Base-by-base conservation (phyloP, 2,888 invertebrate genomes). In the Drosophila anomalata region DNA sequence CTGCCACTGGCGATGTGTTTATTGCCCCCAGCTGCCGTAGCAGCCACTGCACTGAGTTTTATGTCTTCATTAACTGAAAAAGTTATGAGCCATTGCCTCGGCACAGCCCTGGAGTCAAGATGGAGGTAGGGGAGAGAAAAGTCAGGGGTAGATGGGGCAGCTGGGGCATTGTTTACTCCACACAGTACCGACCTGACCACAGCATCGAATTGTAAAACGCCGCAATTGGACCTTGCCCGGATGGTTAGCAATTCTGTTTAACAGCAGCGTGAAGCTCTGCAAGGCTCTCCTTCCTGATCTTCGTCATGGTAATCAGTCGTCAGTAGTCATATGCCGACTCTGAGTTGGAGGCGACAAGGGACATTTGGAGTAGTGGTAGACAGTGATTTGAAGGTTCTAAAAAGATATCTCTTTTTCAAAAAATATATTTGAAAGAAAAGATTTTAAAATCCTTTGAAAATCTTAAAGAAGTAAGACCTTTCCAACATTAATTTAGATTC, bases 61-160 rank as follows among this genome's bases (percentile, higher is more conserved):
- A 89, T 89, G 89, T 89, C 89, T 89, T 89, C 89, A 89, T 89
- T 89, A 89, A 85, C 78, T 78, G 76, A 87, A 86, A 70, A 87
- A 89, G 89, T 89, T 89, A 89, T 87, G 84, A 77, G 79, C 79
- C 79, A 76, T 77, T 60, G 57, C 67, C 39, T 22, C 39, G 51
- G 9, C 29, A 9, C 29, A 57, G 47, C 8, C 6, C 24, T 46
- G 57, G 29, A 20, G 22, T 47, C 12, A 33, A 12, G 24, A 22
- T 31, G 36, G 61, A 36, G 39, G 36, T 57, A 36, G 22, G 20
- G 39, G 8, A 12, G 31, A 20, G 20, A 3, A 20, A 56, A 33
- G 9, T 9, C 42, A 33, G 14, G 48, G 41, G 9, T 22, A 7
- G 31, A 44, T 17, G 39, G 39, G 26, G 52, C 24, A 39, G 52